These are phyloP conservation scores for Pseudochromis fuscus DNA, from an alignment of 2,797 vertebrate species.

Conservation along the genomic window DNA sequence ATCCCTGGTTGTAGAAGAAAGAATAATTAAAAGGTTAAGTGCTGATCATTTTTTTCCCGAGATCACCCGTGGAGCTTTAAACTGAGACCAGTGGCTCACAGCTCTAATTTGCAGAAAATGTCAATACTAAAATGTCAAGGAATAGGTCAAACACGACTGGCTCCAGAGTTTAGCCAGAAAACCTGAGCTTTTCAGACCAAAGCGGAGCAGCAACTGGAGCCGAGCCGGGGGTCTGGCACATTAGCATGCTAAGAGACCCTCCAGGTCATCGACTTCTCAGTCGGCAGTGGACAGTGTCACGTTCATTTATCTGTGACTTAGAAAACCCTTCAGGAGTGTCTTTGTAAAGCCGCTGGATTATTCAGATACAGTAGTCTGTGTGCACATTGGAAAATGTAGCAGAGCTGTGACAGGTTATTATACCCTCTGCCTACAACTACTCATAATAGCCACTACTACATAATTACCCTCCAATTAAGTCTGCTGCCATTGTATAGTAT, in stretches of 20 bases:
- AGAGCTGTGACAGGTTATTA: not conserved
- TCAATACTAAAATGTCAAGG: constrained; percentile 85
- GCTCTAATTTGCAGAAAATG: constrained; percentile 86
- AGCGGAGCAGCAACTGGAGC: constrained; percentile 53
- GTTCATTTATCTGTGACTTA: constrained; percentile 46
- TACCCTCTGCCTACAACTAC: not conserved
- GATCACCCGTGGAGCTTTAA: constrained; percentile 78
- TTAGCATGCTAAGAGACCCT: constrained; percentile 69
- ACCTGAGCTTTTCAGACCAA: constrained; percentile 55
- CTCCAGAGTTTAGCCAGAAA: constrained; percentile 65
- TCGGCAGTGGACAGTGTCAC: constrained; percentile 26
- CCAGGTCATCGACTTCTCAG: constrained; percentile 51
- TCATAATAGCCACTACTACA: not conserved
- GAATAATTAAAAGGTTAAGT: constrained; percentile 87
- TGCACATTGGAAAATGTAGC: not conserved
- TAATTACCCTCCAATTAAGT: no score
- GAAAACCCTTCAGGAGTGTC: constrained; percentile 31
- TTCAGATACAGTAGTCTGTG: not conserved
- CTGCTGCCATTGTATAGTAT: no score
- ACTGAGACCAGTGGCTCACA: constrained; percentile 71
- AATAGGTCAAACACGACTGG: constrained; percentile 82
- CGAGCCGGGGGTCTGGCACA: constrained; percentile 50
- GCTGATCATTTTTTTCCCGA: constrained; percentile 72
- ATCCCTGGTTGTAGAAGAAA: constrained; percentile 72
- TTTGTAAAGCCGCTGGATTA: not conserved